Conservation (phyloP, 1,140 invertebrate species). For the Triops cancriformis region DNA sequence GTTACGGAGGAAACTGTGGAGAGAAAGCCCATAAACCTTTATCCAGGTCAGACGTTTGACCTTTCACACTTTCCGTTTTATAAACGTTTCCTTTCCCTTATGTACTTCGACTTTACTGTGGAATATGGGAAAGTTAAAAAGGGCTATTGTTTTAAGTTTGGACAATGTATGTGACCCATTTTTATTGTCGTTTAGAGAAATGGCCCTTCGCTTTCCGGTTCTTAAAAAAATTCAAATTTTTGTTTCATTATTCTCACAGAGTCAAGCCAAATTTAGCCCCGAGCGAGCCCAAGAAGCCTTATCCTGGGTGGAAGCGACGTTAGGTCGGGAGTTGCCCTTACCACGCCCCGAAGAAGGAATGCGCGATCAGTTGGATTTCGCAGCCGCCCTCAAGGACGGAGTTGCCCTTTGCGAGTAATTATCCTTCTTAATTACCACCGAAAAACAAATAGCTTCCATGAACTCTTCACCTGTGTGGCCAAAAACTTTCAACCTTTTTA, state of each 20-base stretch:
- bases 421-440: neutral
- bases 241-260: conserved; percentile 36
- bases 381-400: conserved; percentile 45
- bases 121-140: neutral
- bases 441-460: too few species aligned
- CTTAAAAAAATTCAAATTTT: conserved; percentile 25
- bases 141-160: neutral
- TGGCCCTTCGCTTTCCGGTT: neutral
- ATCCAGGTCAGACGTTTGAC: neutral
- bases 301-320: conserved; percentile 44
- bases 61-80: neutral
- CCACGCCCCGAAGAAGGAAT: conserved; percentile 38
- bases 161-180: neutral
- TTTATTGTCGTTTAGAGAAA: neutral
- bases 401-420: conserved; percentile 46
- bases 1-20: too few species aligned
- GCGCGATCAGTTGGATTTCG: conserved; percentile 44
- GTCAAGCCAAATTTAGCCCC: conserved; percentile 48
- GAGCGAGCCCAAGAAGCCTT: conserved; percentile 44
- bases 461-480: too few species aligned
- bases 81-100: neutral
- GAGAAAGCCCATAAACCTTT: neutral
- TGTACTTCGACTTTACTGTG: neutral
- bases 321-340: conserved; percentile 39
- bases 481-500: too few species aligned